phyloP scores from a whole-genome alignment of 92 coral and sea anemone genomes.

The Paramuricea clavata region DNA sequence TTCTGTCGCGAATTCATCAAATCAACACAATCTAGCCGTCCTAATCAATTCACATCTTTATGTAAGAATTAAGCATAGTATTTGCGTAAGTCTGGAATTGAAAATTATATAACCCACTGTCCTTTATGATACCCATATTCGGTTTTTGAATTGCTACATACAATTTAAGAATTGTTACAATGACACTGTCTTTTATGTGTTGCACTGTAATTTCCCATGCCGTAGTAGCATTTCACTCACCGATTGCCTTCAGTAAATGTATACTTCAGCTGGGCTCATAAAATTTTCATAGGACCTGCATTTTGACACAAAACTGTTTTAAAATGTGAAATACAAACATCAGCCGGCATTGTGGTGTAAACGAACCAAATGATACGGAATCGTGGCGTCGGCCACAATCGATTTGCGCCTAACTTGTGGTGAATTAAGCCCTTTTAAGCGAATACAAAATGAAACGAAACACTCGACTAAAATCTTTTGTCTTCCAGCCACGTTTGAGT shows the following conservation, averaged over 20 bases:
- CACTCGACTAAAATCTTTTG: conserved; percentile 21
- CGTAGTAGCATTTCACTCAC: too few species aligned
- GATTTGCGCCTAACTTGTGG: conserved; percentile 34
- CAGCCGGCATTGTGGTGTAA: conserved; percentile 20
- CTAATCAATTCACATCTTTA: conserved; percentile 17
- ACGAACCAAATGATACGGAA: conserved; percentile 4
- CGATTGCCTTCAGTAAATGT: too few species aligned
- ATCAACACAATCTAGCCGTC: conserved; percentile 16
- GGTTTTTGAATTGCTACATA: neutral
- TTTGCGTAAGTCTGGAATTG: neutral
- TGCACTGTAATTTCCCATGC: too few species aligned
- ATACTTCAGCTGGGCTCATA: conserved; percentile 36
- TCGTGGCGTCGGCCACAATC: neutral
- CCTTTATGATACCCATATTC: neutral
- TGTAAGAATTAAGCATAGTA: neutral
- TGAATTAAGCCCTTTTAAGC: neutral
- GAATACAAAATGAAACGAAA: neutral
- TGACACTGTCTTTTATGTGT: too few species aligned
- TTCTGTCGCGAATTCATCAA: conserved; percentile 20
- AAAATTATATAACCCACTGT: neutral
- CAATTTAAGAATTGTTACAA: too few species aligned
- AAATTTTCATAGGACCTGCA: conserved; percentile 50
- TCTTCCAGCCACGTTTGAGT: conserved; percentile 12
- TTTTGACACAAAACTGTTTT: conserved; percentile 35
- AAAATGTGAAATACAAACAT: conserved; percentile 40